phyloP scores from a whole-genome alignment of 1,140 invertebrate species.

The Hypsibius dujardini region DNA sequence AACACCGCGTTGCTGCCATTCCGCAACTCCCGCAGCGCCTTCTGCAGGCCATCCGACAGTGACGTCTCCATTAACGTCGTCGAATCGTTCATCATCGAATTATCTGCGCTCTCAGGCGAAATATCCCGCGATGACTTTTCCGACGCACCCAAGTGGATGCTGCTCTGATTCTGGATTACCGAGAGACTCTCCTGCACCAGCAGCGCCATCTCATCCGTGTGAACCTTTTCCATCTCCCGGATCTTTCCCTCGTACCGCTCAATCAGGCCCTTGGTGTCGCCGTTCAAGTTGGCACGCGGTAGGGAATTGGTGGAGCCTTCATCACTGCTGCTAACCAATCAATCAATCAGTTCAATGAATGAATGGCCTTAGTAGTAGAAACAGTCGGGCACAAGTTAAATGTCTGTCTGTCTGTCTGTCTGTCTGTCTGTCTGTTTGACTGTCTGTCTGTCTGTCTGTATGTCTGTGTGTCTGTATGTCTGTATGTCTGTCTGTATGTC shows the following conservation, averaged over 20 bases:
- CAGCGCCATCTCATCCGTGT: not conserved
- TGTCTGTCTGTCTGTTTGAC: too few relatives aligned
- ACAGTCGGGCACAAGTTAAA: too few relatives aligned
- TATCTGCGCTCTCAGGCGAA: not conserved
- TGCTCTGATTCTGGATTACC: not conserved
- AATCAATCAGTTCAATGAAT: too few relatives aligned
- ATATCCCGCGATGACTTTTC: not conserved
- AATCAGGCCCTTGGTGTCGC: not conserved
- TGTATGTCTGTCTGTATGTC: too few relatives aligned
- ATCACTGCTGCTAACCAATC: too few relatives aligned
- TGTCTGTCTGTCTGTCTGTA: too few relatives aligned
- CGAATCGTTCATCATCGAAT: not conserved
- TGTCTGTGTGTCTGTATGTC: too few relatives aligned
- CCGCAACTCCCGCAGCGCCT: not conserved
- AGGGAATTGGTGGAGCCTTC: not conserved
- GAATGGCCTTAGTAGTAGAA: too few relatives aligned
- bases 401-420: too few relatives aligned
- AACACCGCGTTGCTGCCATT: not conserved
- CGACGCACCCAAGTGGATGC: not conserved
- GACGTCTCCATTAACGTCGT: not conserved
- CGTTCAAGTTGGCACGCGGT: not conserved
- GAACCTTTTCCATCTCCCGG: slow-evolving; percentile 6
- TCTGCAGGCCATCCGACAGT: not conserved
- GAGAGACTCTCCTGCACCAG: not conserved
- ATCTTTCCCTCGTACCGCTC: not conserved